Conservation (phyloP, 2,888 invertebrate species). For the Agonopterix heracliana region DNA sequence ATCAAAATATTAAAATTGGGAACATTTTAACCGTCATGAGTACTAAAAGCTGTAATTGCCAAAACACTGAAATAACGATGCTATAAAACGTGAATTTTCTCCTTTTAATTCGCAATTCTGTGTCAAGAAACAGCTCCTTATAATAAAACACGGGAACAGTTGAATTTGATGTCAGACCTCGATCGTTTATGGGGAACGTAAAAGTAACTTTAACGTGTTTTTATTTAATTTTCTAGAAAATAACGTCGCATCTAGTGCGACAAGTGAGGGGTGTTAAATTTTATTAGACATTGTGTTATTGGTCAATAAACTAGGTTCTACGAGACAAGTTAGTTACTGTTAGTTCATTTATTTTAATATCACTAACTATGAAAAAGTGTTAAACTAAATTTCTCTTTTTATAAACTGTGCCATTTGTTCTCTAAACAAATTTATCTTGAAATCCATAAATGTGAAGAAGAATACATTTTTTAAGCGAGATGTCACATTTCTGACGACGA, state of each 20-base stretch:
- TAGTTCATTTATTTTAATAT: too few relatives aligned
- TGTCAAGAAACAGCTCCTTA: slow-evolving; percentile 42
- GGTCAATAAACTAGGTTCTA: too few relatives aligned
- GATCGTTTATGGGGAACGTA: slow-evolving; percentile 41
- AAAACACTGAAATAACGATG: slow-evolving; percentile 45
- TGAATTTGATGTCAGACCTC: slow-evolving; percentile 35
- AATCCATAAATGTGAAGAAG: slow-evolving; percentile 1
- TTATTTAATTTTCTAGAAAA: slow-evolving; percentile 28
- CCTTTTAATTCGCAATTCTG: slow-evolving; percentile 53
- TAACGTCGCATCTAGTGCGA: slow-evolving; percentile 42
- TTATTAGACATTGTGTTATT: too few relatives aligned
- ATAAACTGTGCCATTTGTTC: too few relatives aligned
- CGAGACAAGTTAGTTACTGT: too few relatives aligned
- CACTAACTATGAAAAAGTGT: too few relatives aligned
- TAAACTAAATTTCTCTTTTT: too few relatives aligned
- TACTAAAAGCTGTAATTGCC: slow-evolving; percentile 40
- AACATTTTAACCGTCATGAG: slow-evolving; percentile 34
- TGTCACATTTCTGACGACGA: slow-evolving; percentile 26
- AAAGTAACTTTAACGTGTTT: slow-evolving; percentile 49
- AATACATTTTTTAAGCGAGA: slow-evolving; percentile 2
- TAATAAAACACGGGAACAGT: slow-evolving; percentile 46
- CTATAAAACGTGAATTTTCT: slow-evolving; percentile 47
- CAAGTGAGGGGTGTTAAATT: too few relatives aligned
- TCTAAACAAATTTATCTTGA: too few relatives aligned
- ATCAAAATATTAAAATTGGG: slow-evolving; percentile 34